phyloP scores from a whole-genome alignment of 2,113 vertebrate genomes.

The Sminthopsis crassicaudata region DNA sequence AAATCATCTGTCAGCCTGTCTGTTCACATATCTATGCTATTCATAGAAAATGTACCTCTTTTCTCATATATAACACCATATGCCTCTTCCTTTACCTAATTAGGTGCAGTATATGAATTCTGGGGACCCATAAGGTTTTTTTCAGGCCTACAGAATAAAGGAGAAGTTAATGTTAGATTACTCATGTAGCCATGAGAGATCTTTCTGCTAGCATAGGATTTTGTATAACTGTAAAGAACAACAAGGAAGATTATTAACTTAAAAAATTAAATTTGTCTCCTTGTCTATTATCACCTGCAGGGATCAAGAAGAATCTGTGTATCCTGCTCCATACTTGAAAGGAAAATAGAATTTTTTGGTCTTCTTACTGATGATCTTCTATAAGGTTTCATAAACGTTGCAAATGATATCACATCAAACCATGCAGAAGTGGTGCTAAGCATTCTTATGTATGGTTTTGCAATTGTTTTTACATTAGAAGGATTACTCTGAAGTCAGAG shows the following conservation, averaged over 20 bases:
- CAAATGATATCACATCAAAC: not conserved
- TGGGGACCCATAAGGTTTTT: not conserved
- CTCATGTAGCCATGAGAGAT: not conserved
- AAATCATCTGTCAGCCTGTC: slow-evolving; percentile 77
- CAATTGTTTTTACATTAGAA: not conserved
- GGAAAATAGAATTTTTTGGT: not conserved
- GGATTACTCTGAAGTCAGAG: not conserved
- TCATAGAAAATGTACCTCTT: slow-evolving; percentile 67
- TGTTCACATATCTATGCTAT: slow-evolving; percentile 69
- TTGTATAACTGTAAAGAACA: slow-evolving; percentile 21
- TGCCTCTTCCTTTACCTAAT: slow-evolving; percentile 69
- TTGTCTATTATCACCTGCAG: not conserved
- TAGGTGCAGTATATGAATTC: slow-evolving; percentile 32
- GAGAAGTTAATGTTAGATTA: not conserved
- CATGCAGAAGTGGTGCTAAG: not conserved
- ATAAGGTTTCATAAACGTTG: not conserved
- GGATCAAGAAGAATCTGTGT: not conserved
- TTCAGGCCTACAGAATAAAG: not conserved
- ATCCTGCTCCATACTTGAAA: not conserved
- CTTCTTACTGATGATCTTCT: not conserved
- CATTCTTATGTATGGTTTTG: not conserved
- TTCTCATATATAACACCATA: slow-evolving; percentile 63
- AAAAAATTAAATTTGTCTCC: not conserved
- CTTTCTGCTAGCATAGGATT: not conserved
- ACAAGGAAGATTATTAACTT: not conserved